A percentile compares a stretch with the other conserved stretches of the same genome.
phyloP scores from a whole-genome alignment of 1,140 invertebrate genomes.

The Acyrthosiphon pisum region DNA sequence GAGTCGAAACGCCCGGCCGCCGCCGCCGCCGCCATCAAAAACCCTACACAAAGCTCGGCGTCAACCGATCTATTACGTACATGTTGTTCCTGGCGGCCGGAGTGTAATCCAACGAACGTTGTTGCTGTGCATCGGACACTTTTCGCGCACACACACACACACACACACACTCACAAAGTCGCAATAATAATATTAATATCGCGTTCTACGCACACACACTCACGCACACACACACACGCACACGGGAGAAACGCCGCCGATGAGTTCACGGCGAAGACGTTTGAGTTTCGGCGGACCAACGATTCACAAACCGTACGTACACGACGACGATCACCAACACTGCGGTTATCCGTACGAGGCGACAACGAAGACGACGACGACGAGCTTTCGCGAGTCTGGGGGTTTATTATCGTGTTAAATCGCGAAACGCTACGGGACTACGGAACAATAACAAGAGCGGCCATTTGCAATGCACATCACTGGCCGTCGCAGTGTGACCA shows the following conservation, averaged over 20 bases:
- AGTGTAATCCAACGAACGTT: constrained; percentile 50
- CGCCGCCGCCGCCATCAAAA: not conserved
- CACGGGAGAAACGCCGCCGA: constrained; percentile 60
- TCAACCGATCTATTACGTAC: constrained; percentile 62
- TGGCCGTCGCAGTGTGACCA: constrained; percentile 69
- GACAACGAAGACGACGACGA: constrained; percentile 63
- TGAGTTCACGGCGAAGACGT: constrained; percentile 62
- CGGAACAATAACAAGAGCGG: constrained; percentile 79
- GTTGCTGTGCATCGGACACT: constrained; percentile 36
- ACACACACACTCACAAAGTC: not conserved
- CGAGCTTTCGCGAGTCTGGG: constrained; percentile 67
- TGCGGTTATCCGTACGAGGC: constrained; percentile 59
- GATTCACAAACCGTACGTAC: constrained; percentile 63
- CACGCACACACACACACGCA: constrained; percentile 16
- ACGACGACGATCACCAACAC: constrained; percentile 62
- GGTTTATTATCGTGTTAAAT: constrained; percentile 71
- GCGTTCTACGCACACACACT: not conserved
- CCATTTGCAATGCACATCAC: constrained; percentile 76
- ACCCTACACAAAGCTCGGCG: not conserved
- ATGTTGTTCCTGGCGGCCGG: constrained; percentile 64
- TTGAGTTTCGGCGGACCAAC: constrained; percentile 61
- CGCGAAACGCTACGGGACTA: constrained; percentile 66
- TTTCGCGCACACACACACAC: constrained; percentile 33
- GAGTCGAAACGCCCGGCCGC: constrained; percentile 15
- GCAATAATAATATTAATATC: constrained; percentile 20